Percentiles rank a stretch among this genome's conserved stretches.
These are phyloP conservation scores for Nematolebias whitei DNA, from an alignment of 2,113 vertebrate genomes.

Conservation along the genomic window DNA sequence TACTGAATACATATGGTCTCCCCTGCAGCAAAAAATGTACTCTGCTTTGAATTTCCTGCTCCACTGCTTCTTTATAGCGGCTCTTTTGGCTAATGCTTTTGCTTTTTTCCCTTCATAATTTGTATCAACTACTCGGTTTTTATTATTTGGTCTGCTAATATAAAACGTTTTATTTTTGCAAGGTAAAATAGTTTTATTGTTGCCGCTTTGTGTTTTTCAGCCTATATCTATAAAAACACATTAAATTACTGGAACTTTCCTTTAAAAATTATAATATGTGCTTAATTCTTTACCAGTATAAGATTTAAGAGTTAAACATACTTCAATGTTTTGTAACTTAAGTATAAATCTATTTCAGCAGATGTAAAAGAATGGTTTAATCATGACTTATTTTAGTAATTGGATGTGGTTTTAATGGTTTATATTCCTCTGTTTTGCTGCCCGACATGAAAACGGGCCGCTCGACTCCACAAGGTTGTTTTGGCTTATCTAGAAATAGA, in stretches of 20 bases:
- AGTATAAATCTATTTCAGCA: too few species aligned
- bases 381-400: neutral
- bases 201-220: too few species aligned
- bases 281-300: too few species aligned
- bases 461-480: conserved; percentile 47
- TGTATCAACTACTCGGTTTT: neutral
- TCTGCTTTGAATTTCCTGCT: conserved; percentile 59
- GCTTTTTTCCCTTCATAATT: neutral
- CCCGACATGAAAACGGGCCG: conserved; percentile 5
- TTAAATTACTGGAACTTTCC: too few species aligned
- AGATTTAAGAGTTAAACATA: too few species aligned
- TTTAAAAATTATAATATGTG: too few species aligned
- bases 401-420: neutral
- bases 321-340: too few species aligned
- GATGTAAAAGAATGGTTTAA: too few species aligned
- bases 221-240: too few species aligned
- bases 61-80: conserved; percentile 50
- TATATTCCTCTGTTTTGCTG: neutral
- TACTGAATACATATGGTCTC: neutral
- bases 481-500: conserved; percentile 77
- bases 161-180: too few species aligned
- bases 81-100: conserved; percentile 7
- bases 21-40: conserved; percentile 75
- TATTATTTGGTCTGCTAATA: too few species aligned
- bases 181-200: too few species aligned